Base-by-base conservation (phyloP, 2,797 vertebrate genomes). In the Lerista edwardsae region DNA sequence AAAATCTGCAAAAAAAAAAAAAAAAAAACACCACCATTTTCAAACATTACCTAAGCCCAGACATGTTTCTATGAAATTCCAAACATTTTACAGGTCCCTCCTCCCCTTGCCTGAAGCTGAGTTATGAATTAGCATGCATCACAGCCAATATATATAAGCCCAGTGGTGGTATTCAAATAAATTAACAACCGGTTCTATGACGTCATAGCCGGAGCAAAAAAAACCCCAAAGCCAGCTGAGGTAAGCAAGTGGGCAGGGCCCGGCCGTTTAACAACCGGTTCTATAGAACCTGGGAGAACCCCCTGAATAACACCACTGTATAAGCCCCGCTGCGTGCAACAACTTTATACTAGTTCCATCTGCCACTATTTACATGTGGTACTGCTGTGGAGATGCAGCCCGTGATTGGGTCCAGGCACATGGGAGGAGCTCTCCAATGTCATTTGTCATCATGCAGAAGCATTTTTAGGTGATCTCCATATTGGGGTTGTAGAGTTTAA, bases 21-120 rank as follows among this genome's bases (percentile, higher is more conserved):
- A n/a, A n/a, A n/a, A n/a, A n/a, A n/a, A n/a, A n/a, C n/a, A n/a
- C n/a, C n/a, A n/a, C n/a, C n/a, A n/a, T n/a, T n/a, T n/a, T n/a
- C n/a, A n/a, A n/a, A 61, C 36, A 81, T 14, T 82, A 82, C 31
- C 73, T 47, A 79, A 59, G 75, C 29, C 87, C 51, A 69, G 34
- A 84, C 80, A 27, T 85, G 75, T 31, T 69, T 74, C 6, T 34
- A 7, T 39, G 73, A 72, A 39, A 23, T 41, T n/a, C 72, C 57
- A 65, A 78, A 51, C 57, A 44, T 11, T 81, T 31, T 79, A 27
- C 3, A 68, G 6, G 84, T 59, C 36, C 23, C 47, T 17, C n/a
- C 12, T 73, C 79, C 44, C 61, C 29, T 74, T 84, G 51, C 84
- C 65, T 82, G 74, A 85, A 90, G 83, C 36, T 23, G 36, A 14